Evolutionary conservation across 37 sponge, comb jelly and placozoan species (phyloP), one percentile per base, ranked within the genome.

Genomic region (Crambe crambe): DNA sequence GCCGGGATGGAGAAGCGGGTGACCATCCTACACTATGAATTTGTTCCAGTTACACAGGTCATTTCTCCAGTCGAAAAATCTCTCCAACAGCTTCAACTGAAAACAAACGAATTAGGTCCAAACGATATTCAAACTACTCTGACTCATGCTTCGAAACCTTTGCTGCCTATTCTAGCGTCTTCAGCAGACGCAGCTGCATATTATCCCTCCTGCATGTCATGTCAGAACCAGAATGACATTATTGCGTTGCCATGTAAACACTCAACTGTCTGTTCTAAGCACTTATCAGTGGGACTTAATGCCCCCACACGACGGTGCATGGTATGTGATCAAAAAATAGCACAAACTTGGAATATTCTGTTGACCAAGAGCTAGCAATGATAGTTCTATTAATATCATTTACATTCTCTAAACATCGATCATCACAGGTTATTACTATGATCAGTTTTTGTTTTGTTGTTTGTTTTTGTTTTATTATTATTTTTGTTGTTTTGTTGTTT

Each of bases 1-100:
- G 77, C 88, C 23, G 73, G 72, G 1, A 82, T 82, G 83, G 83
- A 81, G 40, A 88, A 88, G 39, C 30, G 64, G 20, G 77, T 88
- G 3, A 77, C 82, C 23, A 25, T 88, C 9, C 30, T 82, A 4
- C 74, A 81, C 23, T 88, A 56, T 42, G 78, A 86, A 37, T 74
- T 71, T 58, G 31, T 27, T 1, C 68, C 56, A 23, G 35, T 56
- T 2, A 17, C 30, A 27, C 34, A 30, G 31, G 31, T 1, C 51
- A 17, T 68, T 37, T 23, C 15, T 29, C 63, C 31, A 62, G 15
- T 8, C 63, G 25, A 23, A 12, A 12, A 15, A 47, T 60, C 61
- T 60, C 27, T 3, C 4, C 21, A 25, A 21, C 15, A 18, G 9
- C 54, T 51, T 23, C 25, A 17, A 23, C 64, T n/a, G 64, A 6